phyloP scores from a whole-genome alignment of 2,113 vertebrate species.

The Chinchilla lanigera region DNA sequence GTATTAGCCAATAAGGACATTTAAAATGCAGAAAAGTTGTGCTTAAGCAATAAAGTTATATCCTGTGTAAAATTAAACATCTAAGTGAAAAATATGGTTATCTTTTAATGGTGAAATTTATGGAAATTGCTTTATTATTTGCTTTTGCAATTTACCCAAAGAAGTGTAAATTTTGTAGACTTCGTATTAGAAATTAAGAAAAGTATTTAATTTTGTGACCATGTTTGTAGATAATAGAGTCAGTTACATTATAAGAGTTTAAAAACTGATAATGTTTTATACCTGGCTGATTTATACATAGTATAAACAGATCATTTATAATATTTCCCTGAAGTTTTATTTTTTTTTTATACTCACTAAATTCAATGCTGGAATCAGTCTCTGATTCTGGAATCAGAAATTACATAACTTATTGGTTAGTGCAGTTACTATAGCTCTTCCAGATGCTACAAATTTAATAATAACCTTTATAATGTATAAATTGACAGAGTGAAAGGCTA shows the following conservation, averaged over 20 bases:
- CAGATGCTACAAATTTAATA: constrained; percentile 43
- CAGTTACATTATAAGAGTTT: constrained; percentile 49
- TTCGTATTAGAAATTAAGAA: constrained; percentile 49
- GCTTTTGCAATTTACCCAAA: constrained; percentile 20
- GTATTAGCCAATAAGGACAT: constrained; percentile 18
- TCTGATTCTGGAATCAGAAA: too few species aligned
- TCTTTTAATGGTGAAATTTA: constrained; percentile 49
- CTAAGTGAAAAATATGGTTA: constrained; percentile 34
- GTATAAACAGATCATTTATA: constrained; percentile 43
- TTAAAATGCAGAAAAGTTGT: constrained; percentile 11
- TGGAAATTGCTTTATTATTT: constrained; percentile 23
- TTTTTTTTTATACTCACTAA: constrained; percentile 59
- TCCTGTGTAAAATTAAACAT: constrained; percentile 36
- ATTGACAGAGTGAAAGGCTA: constrained; percentile 57
- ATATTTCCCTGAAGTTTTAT: constrained; percentile 56
- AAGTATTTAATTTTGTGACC: constrained; percentile 40
- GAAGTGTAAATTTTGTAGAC: neutral
- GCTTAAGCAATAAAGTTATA: neutral
- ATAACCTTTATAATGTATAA: constrained; percentile 52
- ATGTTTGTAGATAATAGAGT: constrained; percentile 53
- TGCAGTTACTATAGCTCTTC: constrained; percentile 43
- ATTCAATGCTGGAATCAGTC: constrained; percentile 53
- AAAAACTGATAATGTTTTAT: constrained; percentile 60
- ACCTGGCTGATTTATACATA: constrained; percentile 50
- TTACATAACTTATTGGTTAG: constrained; percentile 67